Base-by-base conservation (phyloP, 2,113 vertebrate species). In the Platichthys flesus region DNA sequence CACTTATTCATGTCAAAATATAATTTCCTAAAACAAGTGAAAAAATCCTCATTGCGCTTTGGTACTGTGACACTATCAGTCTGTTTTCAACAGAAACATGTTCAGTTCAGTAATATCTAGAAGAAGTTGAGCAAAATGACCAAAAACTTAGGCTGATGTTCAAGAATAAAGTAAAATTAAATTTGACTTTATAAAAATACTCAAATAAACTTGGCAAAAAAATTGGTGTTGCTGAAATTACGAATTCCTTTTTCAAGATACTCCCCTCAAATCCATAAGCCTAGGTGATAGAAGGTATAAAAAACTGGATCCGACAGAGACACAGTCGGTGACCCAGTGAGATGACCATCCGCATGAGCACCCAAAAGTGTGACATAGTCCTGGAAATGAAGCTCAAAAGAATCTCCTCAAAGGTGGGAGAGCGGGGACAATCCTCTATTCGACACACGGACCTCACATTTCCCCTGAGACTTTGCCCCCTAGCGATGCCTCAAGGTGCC, bases 401-500 rank as follows among this genome's bases (percentile, higher is more conserved):
- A 54, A 54, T 72, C 47, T 57, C 40, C 18, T 20, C 24, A 66
- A 56, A 63, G 74, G 71, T 9, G n/a, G 52, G 24, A 63, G 23
- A 61, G 58, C 49, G 20, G 51, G 20, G 51, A 57, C 35, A 68
- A 35, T 76, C 57, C 42, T 69, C 71, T 62, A 58, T 68, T 76
- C 1, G 2, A 60, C 47, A 60, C 4, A 31, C 16, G 47, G 64
- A 63, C 40, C 37, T 61, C 7, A 12, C 31, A 63, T 65, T 9
- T 15, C 72, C 79, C 65, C 26, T 0, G 71, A 83, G 81, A 70
- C 71, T 60, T 65, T 21, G 57, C 78, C 88, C 70, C 71, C 76
- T 55, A 74, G 86, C 72, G 60, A 74, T 26, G 84, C 88, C 80
- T 77, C 26, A 0, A 65, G 82, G 79, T 45, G 52, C 52, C 66